phyloP scores from a whole-genome alignment of 2,113 vertebrate genomes.

The Gymnobelideus leadbeateri region DNA sequence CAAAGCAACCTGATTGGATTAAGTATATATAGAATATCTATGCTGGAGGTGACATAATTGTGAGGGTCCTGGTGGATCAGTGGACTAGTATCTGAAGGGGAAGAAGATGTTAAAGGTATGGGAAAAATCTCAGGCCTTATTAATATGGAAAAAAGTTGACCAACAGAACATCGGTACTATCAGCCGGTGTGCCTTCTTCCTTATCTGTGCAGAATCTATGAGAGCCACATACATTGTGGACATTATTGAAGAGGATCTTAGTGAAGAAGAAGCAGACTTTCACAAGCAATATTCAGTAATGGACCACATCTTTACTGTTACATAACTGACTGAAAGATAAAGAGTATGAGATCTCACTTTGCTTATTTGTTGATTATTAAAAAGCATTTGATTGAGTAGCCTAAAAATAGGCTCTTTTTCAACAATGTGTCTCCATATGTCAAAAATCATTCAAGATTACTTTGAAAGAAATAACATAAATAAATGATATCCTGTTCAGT shows the following conservation, averaged over 20 bases:
- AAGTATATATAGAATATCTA: not conserved
- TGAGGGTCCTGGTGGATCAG: not conserved
- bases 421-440: not conserved
- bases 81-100: not conserved
- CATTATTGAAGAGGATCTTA: not conserved
- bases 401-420: not conserved
- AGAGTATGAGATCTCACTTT: slow-evolving; percentile 1
- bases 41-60: not conserved
- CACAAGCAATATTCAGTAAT: not conserved
- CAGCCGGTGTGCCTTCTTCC: not conserved
- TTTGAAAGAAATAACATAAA: not conserved
- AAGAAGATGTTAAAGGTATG: not conserved
- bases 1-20: not conserved
- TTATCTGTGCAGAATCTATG: not conserved
- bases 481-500: not conserved
- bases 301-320: not conserved
- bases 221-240: not conserved
- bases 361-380: not conserved
- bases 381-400: not conserved
- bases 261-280: not conserved
- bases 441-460: not conserved
- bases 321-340: not conserved
- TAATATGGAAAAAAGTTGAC: not conserved
- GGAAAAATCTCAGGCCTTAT: not conserved
- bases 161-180: not conserved